A percentile compares a stretch with the other conserved stretches of the same genome.
These are phyloP conservation scores for Latrodectus geometricus DNA, from an alignment of 1,140 invertebrate species.

Conservation along the genomic window DNA sequence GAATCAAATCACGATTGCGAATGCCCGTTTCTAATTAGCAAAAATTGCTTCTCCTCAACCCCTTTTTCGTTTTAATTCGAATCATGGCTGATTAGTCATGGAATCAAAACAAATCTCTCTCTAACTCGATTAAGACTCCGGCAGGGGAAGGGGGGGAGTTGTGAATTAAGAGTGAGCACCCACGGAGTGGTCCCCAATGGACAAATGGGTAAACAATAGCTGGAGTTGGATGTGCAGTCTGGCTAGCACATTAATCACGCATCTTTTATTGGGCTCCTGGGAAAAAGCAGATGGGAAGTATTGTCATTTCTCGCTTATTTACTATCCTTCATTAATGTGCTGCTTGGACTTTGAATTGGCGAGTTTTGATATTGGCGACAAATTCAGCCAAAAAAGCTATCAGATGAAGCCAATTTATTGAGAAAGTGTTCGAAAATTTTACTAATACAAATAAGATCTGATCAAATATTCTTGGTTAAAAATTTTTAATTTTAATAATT, in stretches of 20 bases:
- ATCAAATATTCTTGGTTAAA: too few species aligned
- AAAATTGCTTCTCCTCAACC: neutral
- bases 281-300: conserved; percentile 34
- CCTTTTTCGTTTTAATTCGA: neutral
- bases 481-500: too few species aligned
- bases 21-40: neutral
- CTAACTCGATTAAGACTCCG: conserved; percentile 52
- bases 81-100: neutral
- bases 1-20: neutral
- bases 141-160: conserved; percentile 2
- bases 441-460: too few species aligned
- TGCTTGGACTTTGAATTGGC: neutral
- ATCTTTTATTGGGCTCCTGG: conserved; percentile 28
- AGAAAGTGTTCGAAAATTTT: neutral
- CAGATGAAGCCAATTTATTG: neutral
- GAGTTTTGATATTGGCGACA: neutral
- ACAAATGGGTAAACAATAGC: conserved; percentile 48
- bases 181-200: neutral
- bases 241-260: conserved; percentile 20
- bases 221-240: conserved; percentile 3
- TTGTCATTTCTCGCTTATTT: too few species aligned
- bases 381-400: neutral
- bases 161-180: neutral
- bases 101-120: conserved; percentile 31
- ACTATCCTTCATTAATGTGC: conserved; percentile 6